phyloP scores from a whole-genome alignment of 2,113 vertebrate genomes.

The Sula dactylatra region DNA sequence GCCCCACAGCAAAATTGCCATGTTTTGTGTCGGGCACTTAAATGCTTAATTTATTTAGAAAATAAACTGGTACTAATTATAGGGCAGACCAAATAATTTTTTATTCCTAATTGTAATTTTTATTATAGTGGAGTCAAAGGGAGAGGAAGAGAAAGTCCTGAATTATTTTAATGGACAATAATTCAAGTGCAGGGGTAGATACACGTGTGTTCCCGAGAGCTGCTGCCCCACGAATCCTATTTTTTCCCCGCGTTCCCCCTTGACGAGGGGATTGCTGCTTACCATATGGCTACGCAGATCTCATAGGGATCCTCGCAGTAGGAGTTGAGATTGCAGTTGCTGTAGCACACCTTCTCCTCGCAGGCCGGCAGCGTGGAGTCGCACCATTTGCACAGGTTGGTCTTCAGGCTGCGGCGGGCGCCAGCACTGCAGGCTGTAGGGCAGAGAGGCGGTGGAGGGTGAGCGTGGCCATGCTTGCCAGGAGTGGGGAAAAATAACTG shows the following conservation, averaged over 20 bases:
- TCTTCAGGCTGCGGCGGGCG: conserved; percentile 76
- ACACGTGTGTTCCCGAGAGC: accelerated
- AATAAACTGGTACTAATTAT: not conserved
- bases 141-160: not conserved
- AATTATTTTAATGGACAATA: not conserved
- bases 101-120: not conserved
- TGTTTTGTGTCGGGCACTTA: not conserved
- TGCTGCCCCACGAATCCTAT: accelerated
- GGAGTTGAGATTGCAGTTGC: conserved; percentile 86
- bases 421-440: conserved; percentile 13
- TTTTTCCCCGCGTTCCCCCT: accelerated
- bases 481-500: not conserved
- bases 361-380: conserved; percentile 78
- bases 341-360: conserved; percentile 79
- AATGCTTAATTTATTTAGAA: not conserved
- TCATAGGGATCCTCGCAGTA: conserved; percentile 80
- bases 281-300: conserved; percentile 89
- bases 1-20: not conserved
- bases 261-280: not conserved
- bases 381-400: conserved; percentile 88
- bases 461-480: not conserved
- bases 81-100: not conserved
- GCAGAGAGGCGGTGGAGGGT: not conserved
- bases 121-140: not conserved
- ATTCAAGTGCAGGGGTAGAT: not conserved